Evolutionary conservation across 2,113 vertebrate genomes (phyloP).

Genomic region (Hippocampus comes): DNA sequence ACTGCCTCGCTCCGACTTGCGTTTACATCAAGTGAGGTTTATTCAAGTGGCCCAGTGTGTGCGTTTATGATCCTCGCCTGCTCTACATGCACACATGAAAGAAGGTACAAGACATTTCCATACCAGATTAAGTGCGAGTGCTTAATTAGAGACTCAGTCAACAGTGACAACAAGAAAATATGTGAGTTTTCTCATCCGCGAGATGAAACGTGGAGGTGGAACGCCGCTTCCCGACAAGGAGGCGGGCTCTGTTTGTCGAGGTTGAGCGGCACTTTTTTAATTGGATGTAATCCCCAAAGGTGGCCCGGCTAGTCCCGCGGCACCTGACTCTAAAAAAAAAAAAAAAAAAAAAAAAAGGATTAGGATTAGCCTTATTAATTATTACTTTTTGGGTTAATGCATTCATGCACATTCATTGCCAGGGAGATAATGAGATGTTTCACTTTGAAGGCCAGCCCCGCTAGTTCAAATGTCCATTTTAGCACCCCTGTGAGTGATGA

Average conservation of each 20-base stretch:
- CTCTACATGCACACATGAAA: constrained; percentile 58
- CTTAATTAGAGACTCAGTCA: constrained; percentile 61
- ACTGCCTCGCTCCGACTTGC: constrained; percentile 4
- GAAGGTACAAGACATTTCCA: constrained; percentile 56
- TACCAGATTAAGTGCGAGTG: constrained; percentile 68
- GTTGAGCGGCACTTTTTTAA: constrained; percentile 59
- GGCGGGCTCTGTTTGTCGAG: constrained; percentile 19
- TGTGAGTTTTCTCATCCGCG: constrained; percentile 38
- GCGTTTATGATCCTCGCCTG: constrained; percentile 49
- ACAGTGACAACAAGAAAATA: constrained; percentile 56
- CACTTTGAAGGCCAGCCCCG: constrained; percentile 54
- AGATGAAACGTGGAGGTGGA: constrained; percentile 60
- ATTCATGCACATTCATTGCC: constrained; percentile 58
- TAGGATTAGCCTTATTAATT: constrained; percentile 62
- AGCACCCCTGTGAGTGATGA: background rate
- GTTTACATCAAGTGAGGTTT: constrained; percentile 51
- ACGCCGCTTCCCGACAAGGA: background rate
- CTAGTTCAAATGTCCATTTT: constrained; percentile 20
- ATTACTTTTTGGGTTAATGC: constrained; percentile 40
- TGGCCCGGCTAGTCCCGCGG: constrained; percentile 42
- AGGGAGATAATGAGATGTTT: constrained; percentile 57
- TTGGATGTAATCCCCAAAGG: constrained; percentile 63
- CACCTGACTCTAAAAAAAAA: constrained; percentile 37
- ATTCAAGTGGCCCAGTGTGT: constrained; percentile 41
- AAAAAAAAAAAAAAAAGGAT: constrained; percentile 40